A percentile compares a stretch with the other conserved stretches of the same genome.
phyloP scores from a whole-genome alignment of 2,797 vertebrate species.

The Rachycentron canadum region DNA sequence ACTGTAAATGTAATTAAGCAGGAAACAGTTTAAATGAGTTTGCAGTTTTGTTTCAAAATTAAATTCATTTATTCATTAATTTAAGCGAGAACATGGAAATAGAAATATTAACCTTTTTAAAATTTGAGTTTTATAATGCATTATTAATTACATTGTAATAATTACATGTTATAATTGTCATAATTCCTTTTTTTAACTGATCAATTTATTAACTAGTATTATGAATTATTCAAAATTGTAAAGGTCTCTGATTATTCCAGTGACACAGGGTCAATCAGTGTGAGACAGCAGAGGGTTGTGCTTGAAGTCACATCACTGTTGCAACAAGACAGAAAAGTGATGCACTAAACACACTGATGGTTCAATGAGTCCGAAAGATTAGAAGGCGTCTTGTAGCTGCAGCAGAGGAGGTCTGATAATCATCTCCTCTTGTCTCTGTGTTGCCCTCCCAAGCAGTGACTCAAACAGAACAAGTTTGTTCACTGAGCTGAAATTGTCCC shows the following conservation, averaged over 20 bases:
- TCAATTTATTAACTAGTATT: neutral
- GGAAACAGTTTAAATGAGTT: neutral
- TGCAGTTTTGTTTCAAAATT: neutral
- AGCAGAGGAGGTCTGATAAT: conserved; percentile 37
- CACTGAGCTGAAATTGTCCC: conserved; percentile 6
- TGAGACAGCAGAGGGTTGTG: neutral
- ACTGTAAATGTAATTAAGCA: neutral
- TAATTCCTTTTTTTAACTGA: neutral
- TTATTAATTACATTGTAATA: neutral
- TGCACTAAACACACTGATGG: neutral
- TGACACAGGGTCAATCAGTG: too few relatives aligned
- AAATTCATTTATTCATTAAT: neutral
- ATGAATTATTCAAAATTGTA: neutral
- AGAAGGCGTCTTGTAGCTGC: conserved; percentile 7
- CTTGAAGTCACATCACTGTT: neutral
- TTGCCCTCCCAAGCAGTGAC: conserved; percentile 20
- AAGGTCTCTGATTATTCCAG: neutral
- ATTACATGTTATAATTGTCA: too few relatives aligned
- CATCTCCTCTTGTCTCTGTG: conserved; percentile 4
- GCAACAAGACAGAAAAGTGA: neutral
- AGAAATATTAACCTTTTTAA: neutral
- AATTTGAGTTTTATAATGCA: neutral
- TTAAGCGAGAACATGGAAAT: neutral
- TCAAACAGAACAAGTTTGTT: conserved; percentile 19
- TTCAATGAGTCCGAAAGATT: conserved; percentile 41